Conservation (phyloP, 2,888 invertebrate genomes). For the Euspilapteryx auroguttella region DNA sequence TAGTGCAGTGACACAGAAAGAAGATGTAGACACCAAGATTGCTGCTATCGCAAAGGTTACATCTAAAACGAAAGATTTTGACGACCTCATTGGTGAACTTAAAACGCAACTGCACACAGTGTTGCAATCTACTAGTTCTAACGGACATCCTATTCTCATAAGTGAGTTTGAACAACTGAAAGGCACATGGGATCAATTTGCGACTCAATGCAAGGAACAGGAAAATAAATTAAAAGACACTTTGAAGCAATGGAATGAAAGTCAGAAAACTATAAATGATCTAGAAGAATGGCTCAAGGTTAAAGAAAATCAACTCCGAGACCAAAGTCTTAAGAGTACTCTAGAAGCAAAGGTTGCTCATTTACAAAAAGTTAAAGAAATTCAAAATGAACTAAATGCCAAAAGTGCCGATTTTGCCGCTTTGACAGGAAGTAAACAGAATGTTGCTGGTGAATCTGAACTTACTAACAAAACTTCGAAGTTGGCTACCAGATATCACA, state of each 20-base stretch:
- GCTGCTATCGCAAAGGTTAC: slow-evolving; percentile 74
- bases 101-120: slow-evolving; percentile 72
- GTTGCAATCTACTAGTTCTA: slow-evolving; percentile 73
- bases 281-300: slow-evolving; percentile 84
- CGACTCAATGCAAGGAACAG: slow-evolving; percentile 70
- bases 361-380: slow-evolving; percentile 72
- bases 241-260: slow-evolving; percentile 79
- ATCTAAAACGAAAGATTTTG: slow-evolving; percentile 72
- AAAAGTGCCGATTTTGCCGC: slow-evolving; percentile 70
- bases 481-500: slow-evolving; percentile 79
- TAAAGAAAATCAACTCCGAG: slow-evolving; percentile 83
- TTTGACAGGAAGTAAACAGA: slow-evolving; percentile 69
- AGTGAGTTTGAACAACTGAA: slow-evolving; percentile 76
- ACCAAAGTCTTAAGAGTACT: slow-evolving; percentile 85
- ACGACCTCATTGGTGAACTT: slow-evolving; percentile 69
- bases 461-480: slow-evolving; percentile 75
- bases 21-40: slow-evolving; percentile 76
- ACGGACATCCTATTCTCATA: slow-evolving; percentile 73
- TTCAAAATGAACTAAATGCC: slow-evolving; percentile 70
- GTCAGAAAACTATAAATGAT: slow-evolving; percentile 75
- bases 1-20: slow-evolving; percentile 77
- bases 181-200: slow-evolving; percentile 74
- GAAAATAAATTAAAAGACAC: slow-evolving; percentile 74
- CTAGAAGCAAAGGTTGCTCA: slow-evolving; percentile 81
- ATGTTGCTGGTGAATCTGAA: slow-evolving; percentile 75